Conservation (phyloP, 2,113 vertebrate species). For the Diphyllodes magnificus region DNA sequence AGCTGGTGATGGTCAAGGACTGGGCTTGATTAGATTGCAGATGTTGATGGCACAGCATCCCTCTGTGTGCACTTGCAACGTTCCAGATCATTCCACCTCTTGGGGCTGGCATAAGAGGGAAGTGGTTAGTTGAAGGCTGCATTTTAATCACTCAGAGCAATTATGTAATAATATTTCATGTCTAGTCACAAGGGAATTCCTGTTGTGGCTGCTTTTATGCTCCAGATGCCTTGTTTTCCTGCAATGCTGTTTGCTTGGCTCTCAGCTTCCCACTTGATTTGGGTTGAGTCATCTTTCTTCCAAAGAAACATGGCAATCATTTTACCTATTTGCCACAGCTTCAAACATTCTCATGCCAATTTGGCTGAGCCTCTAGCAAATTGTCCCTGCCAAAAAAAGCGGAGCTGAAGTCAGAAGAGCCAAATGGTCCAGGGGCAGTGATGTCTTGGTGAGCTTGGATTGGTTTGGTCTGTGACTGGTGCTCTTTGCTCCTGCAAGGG, state of each 20-base stretch:
- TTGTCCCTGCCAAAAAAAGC: background rate
- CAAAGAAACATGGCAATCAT: background rate
- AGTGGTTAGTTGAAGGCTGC: background rate
- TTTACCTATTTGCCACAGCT: conserved; percentile 5
- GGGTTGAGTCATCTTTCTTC: conserved; percentile 46
- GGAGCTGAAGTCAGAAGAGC: background rate
- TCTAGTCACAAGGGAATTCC: conserved; percentile 42
- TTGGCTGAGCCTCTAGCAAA: background rate
- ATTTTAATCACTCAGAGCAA: conserved; percentile 17
- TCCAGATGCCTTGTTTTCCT: conserved; percentile 45
- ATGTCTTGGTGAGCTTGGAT: background rate
- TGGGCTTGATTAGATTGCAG: background rate
- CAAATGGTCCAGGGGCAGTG: background rate
- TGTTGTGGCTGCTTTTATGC: conserved; percentile 37
- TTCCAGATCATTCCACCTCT: background rate
- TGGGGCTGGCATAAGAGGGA: background rate
- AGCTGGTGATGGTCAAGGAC: background rate
- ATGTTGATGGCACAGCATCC: background rate
- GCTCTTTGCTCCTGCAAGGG: background rate
- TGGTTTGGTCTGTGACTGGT: background rate
- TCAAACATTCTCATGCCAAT: fast-evolving
- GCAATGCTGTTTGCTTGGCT: conserved; percentile 18
- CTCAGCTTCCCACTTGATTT: conserved; percentile 30
- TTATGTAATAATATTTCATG: conserved; percentile 25
- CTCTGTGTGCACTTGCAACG: fast-evolving